These are phyloP conservation scores for Lepas anatifera DNA, from an alignment of 2,888 invertebrate species.

Conservation along the genomic window DNA sequence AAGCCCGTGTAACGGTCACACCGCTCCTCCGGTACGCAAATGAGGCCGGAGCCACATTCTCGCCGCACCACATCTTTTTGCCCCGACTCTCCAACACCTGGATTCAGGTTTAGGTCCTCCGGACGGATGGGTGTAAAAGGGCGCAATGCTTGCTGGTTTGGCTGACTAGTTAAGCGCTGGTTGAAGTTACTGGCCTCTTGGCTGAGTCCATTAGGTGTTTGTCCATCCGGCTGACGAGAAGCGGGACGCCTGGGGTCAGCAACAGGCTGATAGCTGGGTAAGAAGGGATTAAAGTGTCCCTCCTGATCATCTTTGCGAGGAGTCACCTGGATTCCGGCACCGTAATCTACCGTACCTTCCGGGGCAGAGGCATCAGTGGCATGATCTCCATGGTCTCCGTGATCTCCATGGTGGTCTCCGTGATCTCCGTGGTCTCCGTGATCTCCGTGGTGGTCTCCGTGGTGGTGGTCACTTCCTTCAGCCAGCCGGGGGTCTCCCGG, in stretches of 20 bases:
- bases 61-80: not conserved
- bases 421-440: not conserved
- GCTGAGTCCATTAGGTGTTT: no score
- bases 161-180: no score
- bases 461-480: not conserved
- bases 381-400: not conserved
- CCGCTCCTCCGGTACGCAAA: not conserved
- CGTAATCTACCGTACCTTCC: not conserved
- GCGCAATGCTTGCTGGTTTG: not conserved
- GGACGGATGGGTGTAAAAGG: not conserved
- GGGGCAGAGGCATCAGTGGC: not conserved
- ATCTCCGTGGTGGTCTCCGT: not conserved
- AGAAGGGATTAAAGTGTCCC: constrained; percentile 13
- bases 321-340: not conserved
- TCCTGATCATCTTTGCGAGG: no score
- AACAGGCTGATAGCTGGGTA: not conserved
- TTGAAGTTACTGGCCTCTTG: no score
- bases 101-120: not conserved
- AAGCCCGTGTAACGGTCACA: constrained; percentile 18
- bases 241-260: no score
- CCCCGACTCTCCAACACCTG: not conserved
- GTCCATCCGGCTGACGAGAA: no score
- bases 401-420: not conserved
- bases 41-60: constrained; percentile 12
- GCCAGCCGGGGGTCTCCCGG: not conserved